Evolutionary conservation across 2,888 invertebrate species (phyloP), one percentile per base, ranked within the genome.

Genomic region (Tromatobia lineatoria): DNA sequence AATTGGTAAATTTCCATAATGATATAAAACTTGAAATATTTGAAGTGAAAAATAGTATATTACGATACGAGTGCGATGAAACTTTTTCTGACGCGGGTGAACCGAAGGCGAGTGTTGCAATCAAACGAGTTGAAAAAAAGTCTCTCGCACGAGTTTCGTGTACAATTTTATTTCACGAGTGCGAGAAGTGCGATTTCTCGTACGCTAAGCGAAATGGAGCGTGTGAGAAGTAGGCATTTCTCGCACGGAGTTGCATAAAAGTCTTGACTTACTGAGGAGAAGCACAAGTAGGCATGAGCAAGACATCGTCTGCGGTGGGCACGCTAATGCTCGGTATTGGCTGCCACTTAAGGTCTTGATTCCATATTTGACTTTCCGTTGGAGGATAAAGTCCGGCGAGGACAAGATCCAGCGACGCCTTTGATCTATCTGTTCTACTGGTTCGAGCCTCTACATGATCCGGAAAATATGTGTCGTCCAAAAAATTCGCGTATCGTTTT

Each of bases 351-450:
- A 96, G 87, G 15, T 94, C 89, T 0, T 94, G 91, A 87, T 95
- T 95, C 96, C 96, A 96, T 75, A 89, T 93, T 89, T 96, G 95
- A 0, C 92, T 90, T 1, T 91, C 92, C 15, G 91, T 87, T 0
- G 96, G 96, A 1, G 96, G 96, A 91, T 95, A 97, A 52, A 97
- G 91, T 0, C 96, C 96, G 0, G 96, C 95, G 79, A 97, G 93
- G 3, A 96, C 96, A 34, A 96, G 94, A 85, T 96, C 94, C 0
- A 96, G 96, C 3, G 96, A 96, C 95, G 96, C 96, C 92, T 97
- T 95, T 0, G 97, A 97, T 64, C 97, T 94, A 69, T 96, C 96
- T 89, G 95, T 96, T 90, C 96, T 95, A 0, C 97, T 97, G 47
- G 96, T 96, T 61, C 95, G 94, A 8, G 95, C 93, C 64, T 89